These are phyloP conservation scores for Cotesia chilonis DNA, from an alignment of 1,140 invertebrate genomes.

Conservation along the genomic window DNA sequence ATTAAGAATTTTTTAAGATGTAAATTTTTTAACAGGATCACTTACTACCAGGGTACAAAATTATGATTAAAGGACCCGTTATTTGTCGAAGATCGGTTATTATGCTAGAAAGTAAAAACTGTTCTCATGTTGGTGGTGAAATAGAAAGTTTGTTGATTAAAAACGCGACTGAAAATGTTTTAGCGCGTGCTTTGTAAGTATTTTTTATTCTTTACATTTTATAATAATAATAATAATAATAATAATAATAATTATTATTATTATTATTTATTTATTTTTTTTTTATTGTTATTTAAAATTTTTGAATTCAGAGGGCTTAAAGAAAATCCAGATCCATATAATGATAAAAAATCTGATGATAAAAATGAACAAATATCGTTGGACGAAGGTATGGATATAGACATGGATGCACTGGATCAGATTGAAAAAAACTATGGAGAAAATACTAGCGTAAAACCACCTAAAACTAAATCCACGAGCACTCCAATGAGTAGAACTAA, in stretches of 20 bases:
- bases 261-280: constrained; percentile 23
- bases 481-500: neutral
- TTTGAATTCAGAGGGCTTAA: constrained; percentile 52
- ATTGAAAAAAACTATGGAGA: constrained; percentile 40
- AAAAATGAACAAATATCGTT: constrained; percentile 26
- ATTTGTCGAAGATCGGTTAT: constrained; percentile 76
- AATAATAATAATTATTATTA: neutral
- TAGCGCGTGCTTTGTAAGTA: constrained; percentile 69
- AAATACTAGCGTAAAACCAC: neutral
- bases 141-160: constrained; percentile 71
- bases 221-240: neutral
- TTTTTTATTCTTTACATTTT: constrained; percentile 26
- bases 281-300: constrained; percentile 14
- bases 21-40: constrained; percentile 49
- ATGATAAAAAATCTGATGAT: constrained; percentile 45
- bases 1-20: constrained; percentile 10
- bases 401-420: constrained; percentile 45
- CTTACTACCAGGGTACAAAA: constrained; percentile 59
- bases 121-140: constrained; percentile 75
- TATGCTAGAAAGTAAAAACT: constrained; percentile 72
- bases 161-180: constrained; percentile 71
- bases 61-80: constrained; percentile 72
- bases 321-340: constrained; percentile 65
- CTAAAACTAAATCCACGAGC: neutral
- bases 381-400: constrained; percentile 52